These are phyloP conservation scores for Protomyctophum bolini DNA, from an alignment of 2,113 vertebrate genomes.

Conservation along the genomic window DNA sequence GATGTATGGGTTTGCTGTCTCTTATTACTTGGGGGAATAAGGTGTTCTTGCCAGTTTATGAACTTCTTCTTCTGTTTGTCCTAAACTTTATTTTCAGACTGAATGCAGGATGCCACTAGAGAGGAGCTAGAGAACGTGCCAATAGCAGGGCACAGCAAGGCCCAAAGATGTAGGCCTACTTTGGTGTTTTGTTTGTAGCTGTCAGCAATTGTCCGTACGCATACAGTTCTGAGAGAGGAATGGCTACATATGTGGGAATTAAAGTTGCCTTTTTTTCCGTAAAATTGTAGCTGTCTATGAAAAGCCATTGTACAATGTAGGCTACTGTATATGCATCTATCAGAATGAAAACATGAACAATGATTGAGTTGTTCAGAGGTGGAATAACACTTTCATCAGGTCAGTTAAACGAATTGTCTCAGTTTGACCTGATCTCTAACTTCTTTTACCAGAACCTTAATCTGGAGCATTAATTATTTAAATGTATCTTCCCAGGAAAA, in stretches of 20 bases:
- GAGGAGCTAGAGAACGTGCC: conserved; percentile 20
- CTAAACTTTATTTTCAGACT: conserved; percentile 36
- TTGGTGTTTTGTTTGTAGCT: conserved; percentile 18
- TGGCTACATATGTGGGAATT: too few relatives aligned
- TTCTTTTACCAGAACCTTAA: too few relatives aligned
- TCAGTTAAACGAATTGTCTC: too few relatives aligned
- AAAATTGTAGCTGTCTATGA: too few relatives aligned
- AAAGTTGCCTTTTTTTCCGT: too few relatives aligned
- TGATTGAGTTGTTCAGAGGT: too few relatives aligned
- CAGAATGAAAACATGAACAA: too few relatives aligned
- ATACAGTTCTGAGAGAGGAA: not conserved
- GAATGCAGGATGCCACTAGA: conserved; percentile 4
- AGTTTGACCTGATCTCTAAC: too few relatives aligned
- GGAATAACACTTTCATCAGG: too few relatives aligned
- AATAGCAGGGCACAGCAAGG: conserved; percentile 34
- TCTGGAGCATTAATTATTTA: too few relatives aligned
- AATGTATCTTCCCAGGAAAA: not conserved
- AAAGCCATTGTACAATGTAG: too few relatives aligned
- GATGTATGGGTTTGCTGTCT: conserved; percentile 53
- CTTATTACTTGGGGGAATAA: conserved; percentile 26
- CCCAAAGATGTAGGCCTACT: conserved; percentile 40
- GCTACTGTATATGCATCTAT: too few relatives aligned
- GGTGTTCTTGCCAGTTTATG: conserved; percentile 45
- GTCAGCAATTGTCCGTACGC: conserved; percentile 52
- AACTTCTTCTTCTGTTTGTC: conserved; percentile 28